Evolutionary conservation across 2,797 vertebrate species (phyloP), one percentile per base, ranked within the genome.

Genomic region (Astyanax mexicanus): DNA sequence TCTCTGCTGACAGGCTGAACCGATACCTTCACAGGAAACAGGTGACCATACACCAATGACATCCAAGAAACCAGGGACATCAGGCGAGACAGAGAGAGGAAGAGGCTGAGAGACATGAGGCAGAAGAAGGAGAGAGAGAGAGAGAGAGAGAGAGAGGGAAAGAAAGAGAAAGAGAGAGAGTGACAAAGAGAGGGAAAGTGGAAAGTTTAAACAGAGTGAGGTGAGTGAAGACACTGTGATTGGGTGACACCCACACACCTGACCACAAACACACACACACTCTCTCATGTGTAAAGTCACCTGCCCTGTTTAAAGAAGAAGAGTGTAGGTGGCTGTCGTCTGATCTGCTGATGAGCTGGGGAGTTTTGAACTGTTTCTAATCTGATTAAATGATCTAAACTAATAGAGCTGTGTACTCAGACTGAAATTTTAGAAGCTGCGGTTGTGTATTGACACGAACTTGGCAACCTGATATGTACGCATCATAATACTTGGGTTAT

Each of bases 21-120:
- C 52, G 57, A 64, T 70, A 61, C 61, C 21, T 47, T 74, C 67
- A 80, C 70, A 32, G 10, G 65, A 77, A 88, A 80, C 86, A 67
- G 84, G 84, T 45, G 84, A 86, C 70, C 70, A 32, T 89, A 47
- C 49, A 69, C 66, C 74, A 40, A 29, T 62, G 69, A 78, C 54
- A 35, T 29, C 19, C 17, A 47, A 51, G 25, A 32, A 55, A 72
- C 19, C 61, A 62, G 65, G 69, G 69, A 72, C 74, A 60, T 27
- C 37, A 27, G 17, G 21, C 40, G 64, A n/a, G n/a, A n/a, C n/a
- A 29, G 61, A 47, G 40, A 27, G 29, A 57, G 37, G 66, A 42
- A 66, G 51, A 75, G 80, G 35, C 0, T 44, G 29, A 60, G 42
- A 54, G 73, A 66, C 32, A 38, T 37, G 47, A 51, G 1, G 15